phyloP scores from a whole-genome alignment of 2,888 invertebrate genomes.

The Rhamnusium bicolor region DNA sequence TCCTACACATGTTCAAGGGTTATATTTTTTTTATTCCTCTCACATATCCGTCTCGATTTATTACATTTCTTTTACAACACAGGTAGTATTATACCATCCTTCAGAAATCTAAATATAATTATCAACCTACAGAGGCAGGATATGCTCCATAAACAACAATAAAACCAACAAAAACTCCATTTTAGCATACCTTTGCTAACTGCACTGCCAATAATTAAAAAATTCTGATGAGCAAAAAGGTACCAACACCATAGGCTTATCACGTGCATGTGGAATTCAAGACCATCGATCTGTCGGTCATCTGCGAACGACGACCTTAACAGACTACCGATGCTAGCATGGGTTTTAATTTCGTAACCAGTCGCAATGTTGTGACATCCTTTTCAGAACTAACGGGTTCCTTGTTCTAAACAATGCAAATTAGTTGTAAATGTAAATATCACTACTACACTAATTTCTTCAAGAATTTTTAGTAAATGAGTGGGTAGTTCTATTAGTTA shows the following conservation, averaged over 20 bases:
- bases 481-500: too few relatives aligned
- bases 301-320: conserved; percentile 45
- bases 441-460: not conserved
- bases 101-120: too few relatives aligned
- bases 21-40: too few relatives aligned
- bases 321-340: not conserved
- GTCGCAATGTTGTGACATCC: not conserved
- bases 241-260: not conserved
- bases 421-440: not conserved
- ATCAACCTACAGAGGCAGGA: too few relatives aligned
- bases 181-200: not conserved
- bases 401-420: not conserved
- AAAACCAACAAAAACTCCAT: not conserved
- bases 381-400: not conserved
- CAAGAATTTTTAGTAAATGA: too few relatives aligned
- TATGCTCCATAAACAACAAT: not conserved
- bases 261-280: not conserved
- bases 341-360: not conserved
- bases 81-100: too few relatives aligned
- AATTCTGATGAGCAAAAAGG: not conserved
- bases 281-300: conserved; percentile 47
- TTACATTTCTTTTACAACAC: too few relatives aligned
- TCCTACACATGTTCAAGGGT: too few relatives aligned
- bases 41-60: too few relatives aligned
- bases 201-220: not conserved